These are phyloP conservation scores for Dendrophyllia cribrosa DNA, from an alignment of 64 coral and sea anemone species.

Conservation along the genomic window DNA sequence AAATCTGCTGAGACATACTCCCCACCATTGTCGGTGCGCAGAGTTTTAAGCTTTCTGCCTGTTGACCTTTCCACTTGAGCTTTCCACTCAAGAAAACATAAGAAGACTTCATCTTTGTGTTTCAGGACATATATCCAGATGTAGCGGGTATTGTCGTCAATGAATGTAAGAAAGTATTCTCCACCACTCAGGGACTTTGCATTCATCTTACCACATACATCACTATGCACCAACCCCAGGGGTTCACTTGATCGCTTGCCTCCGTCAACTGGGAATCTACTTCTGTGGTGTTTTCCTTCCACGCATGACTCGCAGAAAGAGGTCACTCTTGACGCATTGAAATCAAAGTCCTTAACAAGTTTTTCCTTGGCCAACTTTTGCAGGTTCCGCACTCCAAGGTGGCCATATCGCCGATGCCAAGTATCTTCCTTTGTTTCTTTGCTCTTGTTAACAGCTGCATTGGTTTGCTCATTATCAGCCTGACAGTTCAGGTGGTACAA, in stretches of 20 bases:
- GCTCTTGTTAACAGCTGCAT: conserved; percentile 27
- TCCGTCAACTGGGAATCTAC: conserved; percentile 9
- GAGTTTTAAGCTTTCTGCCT: conserved; percentile 30
- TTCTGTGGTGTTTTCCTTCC: conserved; percentile 47
- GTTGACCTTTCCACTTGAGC: conserved; percentile 19
- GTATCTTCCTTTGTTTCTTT: neutral
- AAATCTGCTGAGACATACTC: conserved; percentile 57
- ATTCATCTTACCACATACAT: conserved; percentile 49
- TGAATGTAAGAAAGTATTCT: conserved; percentile 68
- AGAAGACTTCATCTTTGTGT: conserved; percentile 54
- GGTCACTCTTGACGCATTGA: neutral
- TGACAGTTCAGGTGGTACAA: conserved; percentile 47
- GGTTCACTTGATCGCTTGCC: conserved; percentile 24
- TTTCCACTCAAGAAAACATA: conserved; percentile 48
- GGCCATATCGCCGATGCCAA: conserved; percentile 69
- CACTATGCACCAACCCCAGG: conserved; percentile 61
- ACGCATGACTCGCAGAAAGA: conserved; percentile 50
- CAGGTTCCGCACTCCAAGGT: conserved; percentile 58
- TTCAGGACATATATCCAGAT: conserved; percentile 45
- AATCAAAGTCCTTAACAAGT: conserved; percentile 45
- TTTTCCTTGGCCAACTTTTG: conserved; percentile 42
- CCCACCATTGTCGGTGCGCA: conserved; percentile 55
- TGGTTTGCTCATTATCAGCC: neutral
- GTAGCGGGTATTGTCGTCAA: conserved; percentile 58
- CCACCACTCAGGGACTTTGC: conserved; percentile 19